A percentile compares a stretch with the other conserved stretches of the same genome.
These are phyloP conservation scores for Leptinotarsa undecemlineata DNA, from an alignment of 1,140 invertebrate genomes.

Conservation along the genomic window DNA sequence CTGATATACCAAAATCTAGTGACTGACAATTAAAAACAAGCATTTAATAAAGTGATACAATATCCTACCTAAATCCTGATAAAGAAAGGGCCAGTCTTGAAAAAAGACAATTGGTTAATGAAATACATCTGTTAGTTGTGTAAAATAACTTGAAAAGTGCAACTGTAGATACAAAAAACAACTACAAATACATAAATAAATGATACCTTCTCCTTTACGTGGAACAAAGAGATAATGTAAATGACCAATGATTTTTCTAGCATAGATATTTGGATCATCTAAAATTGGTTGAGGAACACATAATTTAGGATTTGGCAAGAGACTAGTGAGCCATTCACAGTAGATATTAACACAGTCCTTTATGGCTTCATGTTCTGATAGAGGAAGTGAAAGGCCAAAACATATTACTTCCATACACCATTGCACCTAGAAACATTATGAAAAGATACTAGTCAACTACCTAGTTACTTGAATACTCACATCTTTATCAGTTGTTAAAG, in stretches of 20 bases:
- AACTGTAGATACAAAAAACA: background rate
- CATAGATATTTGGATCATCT: constrained; percentile 90
- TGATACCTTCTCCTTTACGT: constrained; percentile 85
- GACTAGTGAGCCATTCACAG: constrained; percentile 92
- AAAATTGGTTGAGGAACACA: constrained; percentile 84
- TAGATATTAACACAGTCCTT: constrained; percentile 96
- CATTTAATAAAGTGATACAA: constrained; percentile 2
- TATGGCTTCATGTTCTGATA: constrained; percentile 90
- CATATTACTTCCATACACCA: constrained; percentile 95
- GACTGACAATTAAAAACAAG: constrained; percentile 9
- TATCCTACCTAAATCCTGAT: constrained; percentile 78
- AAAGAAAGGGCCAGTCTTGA: constrained; percentile 86
- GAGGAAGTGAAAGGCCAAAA: constrained; percentile 86
- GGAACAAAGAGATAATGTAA: constrained; percentile 95
- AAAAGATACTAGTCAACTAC: background rate
- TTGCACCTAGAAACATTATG: constrained; percentile 62
- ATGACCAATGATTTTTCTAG: constrained; percentile 88
- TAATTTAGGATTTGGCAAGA: constrained; percentile 79
- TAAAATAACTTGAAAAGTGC: background rate
- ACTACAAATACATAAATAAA: constrained; percentile 20
- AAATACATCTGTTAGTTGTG: background rate
- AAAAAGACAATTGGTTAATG: constrained; percentile 49
- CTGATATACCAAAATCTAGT: background rate
- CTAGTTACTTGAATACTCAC: constrained; percentile 53
- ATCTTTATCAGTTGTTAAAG: constrained; percentile 76